These are phyloP conservation scores for Pandemis heparana DNA, from an alignment of 2,888 invertebrate genomes.

Conservation along the genomic window DNA sequence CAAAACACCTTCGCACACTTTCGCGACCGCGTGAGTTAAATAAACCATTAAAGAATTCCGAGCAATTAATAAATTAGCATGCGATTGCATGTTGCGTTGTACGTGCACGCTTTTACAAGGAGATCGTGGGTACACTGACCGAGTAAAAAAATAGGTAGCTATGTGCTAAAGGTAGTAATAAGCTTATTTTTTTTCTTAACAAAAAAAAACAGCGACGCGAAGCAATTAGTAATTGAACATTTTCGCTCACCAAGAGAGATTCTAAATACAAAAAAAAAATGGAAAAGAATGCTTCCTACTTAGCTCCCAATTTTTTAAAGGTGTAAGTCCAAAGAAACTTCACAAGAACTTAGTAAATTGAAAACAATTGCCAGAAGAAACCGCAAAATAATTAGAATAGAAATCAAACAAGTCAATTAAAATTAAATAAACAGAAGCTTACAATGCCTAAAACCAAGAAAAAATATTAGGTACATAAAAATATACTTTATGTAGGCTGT, in stretches of 20 bases:
- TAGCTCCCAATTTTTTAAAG: background rate
- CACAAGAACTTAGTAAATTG: background rate
- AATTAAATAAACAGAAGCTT: too few species aligned
- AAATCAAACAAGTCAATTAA: background rate
- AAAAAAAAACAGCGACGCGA: background rate
- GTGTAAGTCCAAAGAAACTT: too few species aligned
- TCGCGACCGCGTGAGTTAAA: conserved; percentile 29
- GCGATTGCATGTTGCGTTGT: conserved; percentile 16
- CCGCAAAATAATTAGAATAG: background rate
- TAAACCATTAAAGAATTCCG: conserved; percentile 25
- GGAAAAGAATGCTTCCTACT: background rate
- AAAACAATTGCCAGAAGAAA: background rate
- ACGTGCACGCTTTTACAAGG: conserved; percentile 14
- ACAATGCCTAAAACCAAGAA: too few species aligned
- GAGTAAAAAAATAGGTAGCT: background rate
- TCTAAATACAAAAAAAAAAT: background rate
- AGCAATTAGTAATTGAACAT: background rate
- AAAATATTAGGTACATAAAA: background rate
- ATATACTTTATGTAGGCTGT: background rate
- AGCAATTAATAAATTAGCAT: conserved; percentile 33
- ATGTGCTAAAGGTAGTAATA: too few species aligned
- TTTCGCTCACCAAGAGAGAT: background rate
- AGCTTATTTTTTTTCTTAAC: background rate
- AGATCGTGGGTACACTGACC: background rate
- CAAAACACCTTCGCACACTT: conserved; percentile 35